phyloP scores from a whole-genome alignment of 2,113 vertebrate species.

The Anguilla japonica region DNA sequence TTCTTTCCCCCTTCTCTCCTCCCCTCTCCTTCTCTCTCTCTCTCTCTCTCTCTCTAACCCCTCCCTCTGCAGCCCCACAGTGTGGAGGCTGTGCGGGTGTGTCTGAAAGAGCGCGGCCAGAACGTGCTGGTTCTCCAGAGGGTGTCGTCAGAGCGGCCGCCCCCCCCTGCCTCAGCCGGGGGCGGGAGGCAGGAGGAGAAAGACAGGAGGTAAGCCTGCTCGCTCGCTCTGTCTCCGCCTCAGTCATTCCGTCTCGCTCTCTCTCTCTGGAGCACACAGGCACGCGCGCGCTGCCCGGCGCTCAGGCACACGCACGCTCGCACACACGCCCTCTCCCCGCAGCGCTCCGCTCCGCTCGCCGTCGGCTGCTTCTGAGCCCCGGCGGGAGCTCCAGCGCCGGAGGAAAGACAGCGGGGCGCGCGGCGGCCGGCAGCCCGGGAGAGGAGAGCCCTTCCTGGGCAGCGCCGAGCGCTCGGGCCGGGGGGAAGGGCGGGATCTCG shows the following conservation, averaged over 20 bases:
- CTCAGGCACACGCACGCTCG: constrained; percentile 51
- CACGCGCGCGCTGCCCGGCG: not conserved
- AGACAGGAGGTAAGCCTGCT: constrained; percentile 68
- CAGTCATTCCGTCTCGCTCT: constrained; percentile 45
- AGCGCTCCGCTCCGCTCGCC: not conserved
- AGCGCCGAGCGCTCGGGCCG: constrained; percentile 39
- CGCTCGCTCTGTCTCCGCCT: constrained; percentile 18
- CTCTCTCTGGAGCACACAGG: constrained; percentile 32
- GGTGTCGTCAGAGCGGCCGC: constrained; percentile 77
- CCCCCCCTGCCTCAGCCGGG: constrained; percentile 68
- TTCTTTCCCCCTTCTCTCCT: constrained; percentile 35
- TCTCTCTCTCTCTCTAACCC: constrained; percentile 19
- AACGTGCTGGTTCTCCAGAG: constrained; percentile 85
- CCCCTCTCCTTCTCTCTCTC: constrained; percentile 23
- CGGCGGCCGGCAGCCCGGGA: not conserved
- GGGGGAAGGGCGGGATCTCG: constrained; percentile 46
- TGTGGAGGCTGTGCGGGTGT: constrained; percentile 78
- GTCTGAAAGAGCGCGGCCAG: constrained; percentile 78
- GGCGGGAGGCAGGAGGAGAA: constrained; percentile 56
- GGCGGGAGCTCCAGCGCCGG: constrained; percentile 53
- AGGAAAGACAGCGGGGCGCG: constrained; percentile 20
- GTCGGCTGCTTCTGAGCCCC: constrained; percentile 27
- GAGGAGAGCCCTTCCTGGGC: constrained; percentile 9
- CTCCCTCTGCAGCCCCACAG: constrained; percentile 61
- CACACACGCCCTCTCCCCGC: constrained; percentile 26